A percentile compares a stretch with the other conserved stretches of the same genome.
Conservation (phyloP, 2,888 invertebrate genomes). For the Eilema griseolum region DNA sequence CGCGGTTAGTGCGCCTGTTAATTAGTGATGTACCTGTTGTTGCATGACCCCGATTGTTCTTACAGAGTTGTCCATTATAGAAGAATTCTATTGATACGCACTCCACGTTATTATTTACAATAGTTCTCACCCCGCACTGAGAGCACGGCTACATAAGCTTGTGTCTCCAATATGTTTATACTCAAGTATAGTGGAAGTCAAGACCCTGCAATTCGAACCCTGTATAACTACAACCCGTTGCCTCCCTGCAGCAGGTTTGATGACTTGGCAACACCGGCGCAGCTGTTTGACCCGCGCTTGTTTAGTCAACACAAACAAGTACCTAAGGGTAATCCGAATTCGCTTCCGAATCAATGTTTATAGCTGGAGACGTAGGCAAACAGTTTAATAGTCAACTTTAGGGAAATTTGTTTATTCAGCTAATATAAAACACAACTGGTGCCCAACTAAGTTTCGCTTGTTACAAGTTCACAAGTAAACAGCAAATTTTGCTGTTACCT, state of each 20-base stretch:
- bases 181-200: too few species aligned
- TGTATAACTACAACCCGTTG: background rate
- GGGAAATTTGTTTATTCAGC: constrained; percentile 3
- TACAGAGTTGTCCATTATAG: too few species aligned
- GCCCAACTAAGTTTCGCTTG: background rate
- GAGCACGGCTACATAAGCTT: too few species aligned
- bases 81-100: too few species aligned
- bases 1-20: too few species aligned
- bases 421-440: background rate
- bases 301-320: constrained; percentile 2
- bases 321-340: background rate
- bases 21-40: too few species aligned
- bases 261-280: background rate
- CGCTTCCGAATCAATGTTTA: background rate
- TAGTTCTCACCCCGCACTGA: too few species aligned
- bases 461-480: background rate
- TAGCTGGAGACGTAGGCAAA: background rate
- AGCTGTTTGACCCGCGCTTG: background rate
- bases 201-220: too few species aligned
- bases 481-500: background rate
- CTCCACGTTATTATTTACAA: too few species aligned
- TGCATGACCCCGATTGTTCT: too few species aligned
- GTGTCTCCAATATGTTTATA: too few species aligned
- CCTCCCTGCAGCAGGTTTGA: background rate
- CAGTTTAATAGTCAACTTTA: background rate